phyloP scores from a whole-genome alignment of 2,113 vertebrate genomes.

The Dicrurus megarhynchus region DNA sequence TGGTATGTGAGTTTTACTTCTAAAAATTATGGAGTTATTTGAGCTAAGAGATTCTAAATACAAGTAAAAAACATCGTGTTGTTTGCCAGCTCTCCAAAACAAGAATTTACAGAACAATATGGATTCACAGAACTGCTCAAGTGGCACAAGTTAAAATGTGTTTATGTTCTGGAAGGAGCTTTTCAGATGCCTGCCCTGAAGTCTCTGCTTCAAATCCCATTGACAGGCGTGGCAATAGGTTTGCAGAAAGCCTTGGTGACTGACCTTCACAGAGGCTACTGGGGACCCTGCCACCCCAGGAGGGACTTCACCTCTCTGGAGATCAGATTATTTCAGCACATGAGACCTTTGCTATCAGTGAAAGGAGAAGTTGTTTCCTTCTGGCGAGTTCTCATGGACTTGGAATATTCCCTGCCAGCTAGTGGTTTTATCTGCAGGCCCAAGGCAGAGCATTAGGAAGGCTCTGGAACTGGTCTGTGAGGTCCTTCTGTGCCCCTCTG shows the following conservation, averaged over 20 bases:
- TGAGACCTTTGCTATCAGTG: neutral
- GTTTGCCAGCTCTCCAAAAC: neutral
- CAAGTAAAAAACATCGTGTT: rapidly evolving
- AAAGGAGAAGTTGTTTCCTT: neutral
- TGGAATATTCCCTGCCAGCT: neutral
- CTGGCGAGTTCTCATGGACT: neutral
- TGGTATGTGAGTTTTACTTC: neutral
- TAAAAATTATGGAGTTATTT: neutral
- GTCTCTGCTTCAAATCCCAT: neutral
- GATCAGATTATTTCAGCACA: neutral
- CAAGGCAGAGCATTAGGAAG: neutral
- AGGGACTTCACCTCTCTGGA: neutral
- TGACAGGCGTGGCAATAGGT: neutral
- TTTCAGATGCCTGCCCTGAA: neutral
- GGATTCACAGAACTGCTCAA: neutral
- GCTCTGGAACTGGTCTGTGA: neutral
- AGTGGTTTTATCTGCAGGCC: neutral
- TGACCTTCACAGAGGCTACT: neutral
- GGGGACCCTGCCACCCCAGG: neutral
- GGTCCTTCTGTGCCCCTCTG: neutral
- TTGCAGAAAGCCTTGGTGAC: neutral
- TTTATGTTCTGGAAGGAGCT: neutral
- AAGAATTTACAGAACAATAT: neutral
- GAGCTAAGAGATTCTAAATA: neutral
- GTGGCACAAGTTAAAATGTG: neutral